Evolutionary conservation across 2,113 vertebrate genomes (phyloP).

Genomic region (Xiphias gladius): DNA sequence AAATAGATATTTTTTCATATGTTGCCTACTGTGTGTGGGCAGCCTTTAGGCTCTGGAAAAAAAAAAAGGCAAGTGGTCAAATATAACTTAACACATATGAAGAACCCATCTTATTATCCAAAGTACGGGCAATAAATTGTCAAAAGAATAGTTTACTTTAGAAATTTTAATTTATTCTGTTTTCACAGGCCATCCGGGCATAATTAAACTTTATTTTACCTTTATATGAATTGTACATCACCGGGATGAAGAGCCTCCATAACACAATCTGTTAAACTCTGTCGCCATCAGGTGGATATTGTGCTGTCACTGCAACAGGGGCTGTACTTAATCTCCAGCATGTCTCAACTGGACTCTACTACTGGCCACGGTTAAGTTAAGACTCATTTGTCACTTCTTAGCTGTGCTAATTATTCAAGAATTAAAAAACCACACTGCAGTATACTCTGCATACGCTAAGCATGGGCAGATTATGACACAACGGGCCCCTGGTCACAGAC

Average conservation of each 20-base stretch:
- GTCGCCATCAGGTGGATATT: conserved; percentile 60
- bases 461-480: no score
- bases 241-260: neutral
- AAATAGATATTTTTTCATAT: neutral
- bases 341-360: neutral
- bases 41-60: neutral
- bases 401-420: neutral
- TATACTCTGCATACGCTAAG: no score
- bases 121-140: neutral
- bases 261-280: conserved; percentile 17
- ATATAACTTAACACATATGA: no score
- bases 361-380: neutral
- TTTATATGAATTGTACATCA: neutral
- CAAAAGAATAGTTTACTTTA: neutral
- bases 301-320: neutral
- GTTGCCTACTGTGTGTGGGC: neutral
- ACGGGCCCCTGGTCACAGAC: no score
- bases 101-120: neutral
- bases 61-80: neutral
- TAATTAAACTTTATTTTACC: neutral
- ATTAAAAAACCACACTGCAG: neutral
- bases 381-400: neutral
- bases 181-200: neutral
- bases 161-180: neutral
- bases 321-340: fast-evolving